Evolutionary conservation across 2,888 invertebrate species (phyloP), one percentile per base, ranked within the genome.

Genomic region (Myathropa florea): DNA sequence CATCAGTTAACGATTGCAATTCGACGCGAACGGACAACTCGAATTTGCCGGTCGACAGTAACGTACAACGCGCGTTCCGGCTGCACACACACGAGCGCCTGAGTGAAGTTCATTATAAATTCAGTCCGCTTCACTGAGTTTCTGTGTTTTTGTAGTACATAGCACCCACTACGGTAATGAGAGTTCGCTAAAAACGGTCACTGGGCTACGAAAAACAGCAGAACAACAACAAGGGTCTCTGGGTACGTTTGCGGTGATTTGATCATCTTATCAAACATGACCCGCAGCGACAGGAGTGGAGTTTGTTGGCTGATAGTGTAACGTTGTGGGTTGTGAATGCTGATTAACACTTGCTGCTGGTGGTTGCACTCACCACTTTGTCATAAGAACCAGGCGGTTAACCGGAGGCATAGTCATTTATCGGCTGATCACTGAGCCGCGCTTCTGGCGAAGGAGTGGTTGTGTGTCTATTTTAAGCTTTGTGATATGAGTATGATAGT

Each of bases 1-100:
- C 80, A 59, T 78, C 78, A 83, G 84, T 84, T 81, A 21, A 55
- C 67, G 60, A 61, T 81, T 76, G 80, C 57, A 60, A 76, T 59
- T 76, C 84, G 71, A 60, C 64, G 75, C 81, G 65, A 36, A 63
- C 84, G 71, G 81, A 71, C 80, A 80, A n/a, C 63, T 55, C 24
- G 18, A 75, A 23, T n/a, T 28, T 23, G 55, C 28, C 61, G 63
- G 59, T 53, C 26, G 36, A 60, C 23, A 30, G 67, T 79, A 6
- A 39, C 39, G 18, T 6, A 18, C 46, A 18, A 10, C 30, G 10
- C 30, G 30, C 30, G 30, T 30, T 30, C 7, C 33, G 33, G 33
- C 3, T 33, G 33, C 46, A 18, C 46, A 18, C 4, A n/a, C n/a
- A 46, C 46, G 18, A 7, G 46, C 46, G 46, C 46, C n/a, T 6